Conservation (phyloP, 2,113 vertebrate genomes). For the Pipra filicauda region DNA sequence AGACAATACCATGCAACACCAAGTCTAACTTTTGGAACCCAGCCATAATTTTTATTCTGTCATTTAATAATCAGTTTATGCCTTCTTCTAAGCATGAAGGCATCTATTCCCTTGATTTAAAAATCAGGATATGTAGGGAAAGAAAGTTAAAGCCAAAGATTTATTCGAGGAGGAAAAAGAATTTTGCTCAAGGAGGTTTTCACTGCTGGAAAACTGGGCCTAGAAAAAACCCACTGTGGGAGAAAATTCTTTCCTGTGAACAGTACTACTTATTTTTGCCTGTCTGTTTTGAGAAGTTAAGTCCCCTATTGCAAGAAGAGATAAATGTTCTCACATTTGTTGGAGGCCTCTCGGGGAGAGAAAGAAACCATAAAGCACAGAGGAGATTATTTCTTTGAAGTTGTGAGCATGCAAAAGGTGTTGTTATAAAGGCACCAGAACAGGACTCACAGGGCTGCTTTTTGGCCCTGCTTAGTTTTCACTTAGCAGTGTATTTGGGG, state of each 20-base stretch:
- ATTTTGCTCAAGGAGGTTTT: background rate
- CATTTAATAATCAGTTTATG: background rate
- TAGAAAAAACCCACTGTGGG: background rate
- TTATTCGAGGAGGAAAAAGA: background rate
- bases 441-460: background rate
- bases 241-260: background rate
- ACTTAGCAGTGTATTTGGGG: background rate
- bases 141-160: background rate
- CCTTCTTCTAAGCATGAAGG: background rate
- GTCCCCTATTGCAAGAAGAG: background rate
- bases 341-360: background rate
- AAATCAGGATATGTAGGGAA: background rate
- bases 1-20: background rate
- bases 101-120: background rate
- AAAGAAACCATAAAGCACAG: background rate
- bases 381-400: background rate
- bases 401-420: background rate
- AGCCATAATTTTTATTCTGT: background rate
- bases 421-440: background rate
- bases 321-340: background rate
- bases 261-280: background rate
- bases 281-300: background rate
- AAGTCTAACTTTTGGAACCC: background rate
- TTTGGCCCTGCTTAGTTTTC: background rate
- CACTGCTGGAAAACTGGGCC: background rate